phyloP scores from a whole-genome alignment of 2,113 vertebrate species.

The Strix uralensis region DNA sequence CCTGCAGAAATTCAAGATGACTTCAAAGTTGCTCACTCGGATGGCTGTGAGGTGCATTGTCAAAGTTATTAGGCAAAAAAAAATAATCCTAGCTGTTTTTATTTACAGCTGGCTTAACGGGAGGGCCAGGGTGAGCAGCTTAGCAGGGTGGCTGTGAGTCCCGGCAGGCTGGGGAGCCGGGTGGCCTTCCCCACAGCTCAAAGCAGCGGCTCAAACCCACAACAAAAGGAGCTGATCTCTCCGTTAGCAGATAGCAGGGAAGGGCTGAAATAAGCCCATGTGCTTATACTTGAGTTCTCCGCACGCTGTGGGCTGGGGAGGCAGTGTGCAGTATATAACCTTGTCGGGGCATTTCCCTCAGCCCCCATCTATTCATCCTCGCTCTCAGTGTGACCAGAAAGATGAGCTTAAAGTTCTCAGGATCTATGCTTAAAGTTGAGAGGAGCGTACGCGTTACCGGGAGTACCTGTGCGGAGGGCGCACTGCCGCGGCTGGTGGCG shows the following conservation, averaged over 20 bases:
- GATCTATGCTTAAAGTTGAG: background rate
- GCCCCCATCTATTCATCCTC: background rate
- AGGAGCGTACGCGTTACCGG: rapidly evolving
- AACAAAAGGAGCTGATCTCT: conserved; percentile 6
- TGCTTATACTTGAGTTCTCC: background rate
- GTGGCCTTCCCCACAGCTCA: background rate
- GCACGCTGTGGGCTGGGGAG: rapidly evolving
- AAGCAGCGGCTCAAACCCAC: background rate
- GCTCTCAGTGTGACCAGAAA: background rate
- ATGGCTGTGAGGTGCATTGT: background rate
- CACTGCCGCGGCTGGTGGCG: background rate
- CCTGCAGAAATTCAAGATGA: background rate
- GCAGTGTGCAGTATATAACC: background rate
- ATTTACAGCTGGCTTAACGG: conserved; percentile 41
- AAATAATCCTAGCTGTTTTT: conserved; percentile 18
- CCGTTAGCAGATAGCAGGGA: background rate
- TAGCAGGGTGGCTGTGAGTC: background rate
- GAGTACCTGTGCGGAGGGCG: background rate
- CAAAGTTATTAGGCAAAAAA: background rate
- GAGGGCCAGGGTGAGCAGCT: background rate
- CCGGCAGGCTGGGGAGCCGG: background rate
- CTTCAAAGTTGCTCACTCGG: conserved; percentile 24
- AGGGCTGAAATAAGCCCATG: background rate
- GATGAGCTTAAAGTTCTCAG: background rate
- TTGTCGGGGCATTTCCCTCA: background rate